Evolutionary conservation across 2,797 vertebrate species (phyloP).

Genomic region (Chaetodon trifasciatus): DNA sequence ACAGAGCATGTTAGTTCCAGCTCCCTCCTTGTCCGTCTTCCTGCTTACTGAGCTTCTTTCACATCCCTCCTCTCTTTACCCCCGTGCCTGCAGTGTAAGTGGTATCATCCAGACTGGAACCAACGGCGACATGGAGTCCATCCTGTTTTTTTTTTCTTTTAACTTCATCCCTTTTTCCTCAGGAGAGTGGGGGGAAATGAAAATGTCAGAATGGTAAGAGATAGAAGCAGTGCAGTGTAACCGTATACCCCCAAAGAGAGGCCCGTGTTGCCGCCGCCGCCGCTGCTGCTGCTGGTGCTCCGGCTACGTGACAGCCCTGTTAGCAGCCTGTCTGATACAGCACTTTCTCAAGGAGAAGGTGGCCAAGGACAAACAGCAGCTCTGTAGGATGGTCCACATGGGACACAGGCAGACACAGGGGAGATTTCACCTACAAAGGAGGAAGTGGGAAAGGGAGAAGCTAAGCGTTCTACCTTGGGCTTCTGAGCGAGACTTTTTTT

Average conservation of each 20-base stretch:
- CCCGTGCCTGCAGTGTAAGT: constrained; percentile 41
- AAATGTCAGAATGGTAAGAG: constrained; percentile 69
- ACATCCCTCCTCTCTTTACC: constrained; percentile 28
- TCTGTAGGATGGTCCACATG: constrained; percentile 46
- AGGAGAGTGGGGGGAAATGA: constrained; percentile 59
- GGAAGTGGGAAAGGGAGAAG: background rate
- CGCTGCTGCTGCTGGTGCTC: constrained; percentile 24
- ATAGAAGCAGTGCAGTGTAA: constrained; percentile 77
- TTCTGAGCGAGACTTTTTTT: background rate
- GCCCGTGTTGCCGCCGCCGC: constrained; percentile 34
- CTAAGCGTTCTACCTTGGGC: background rate
- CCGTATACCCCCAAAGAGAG: constrained; percentile 72
- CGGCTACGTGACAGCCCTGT: constrained; percentile 58
- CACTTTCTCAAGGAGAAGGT: constrained; percentile 80
- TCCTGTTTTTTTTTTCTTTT: constrained; percentile 33
- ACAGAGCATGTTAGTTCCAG: constrained; percentile 55
- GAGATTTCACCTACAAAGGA: constrained; percentile 31
- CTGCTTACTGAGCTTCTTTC: constrained; percentile 34
- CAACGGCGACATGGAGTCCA: constrained; percentile 34
- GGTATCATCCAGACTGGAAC: constrained; percentile 55
- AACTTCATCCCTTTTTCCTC: constrained; percentile 44
- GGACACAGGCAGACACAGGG: constrained; percentile 43
- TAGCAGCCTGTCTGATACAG: constrained; percentile 75
- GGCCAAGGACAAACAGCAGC: constrained; percentile 74
- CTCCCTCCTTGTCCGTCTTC: constrained; percentile 47